phyloP scores from a whole-genome alignment of 2,113 vertebrate genomes.

The Saccopteryx leptura region DNA sequence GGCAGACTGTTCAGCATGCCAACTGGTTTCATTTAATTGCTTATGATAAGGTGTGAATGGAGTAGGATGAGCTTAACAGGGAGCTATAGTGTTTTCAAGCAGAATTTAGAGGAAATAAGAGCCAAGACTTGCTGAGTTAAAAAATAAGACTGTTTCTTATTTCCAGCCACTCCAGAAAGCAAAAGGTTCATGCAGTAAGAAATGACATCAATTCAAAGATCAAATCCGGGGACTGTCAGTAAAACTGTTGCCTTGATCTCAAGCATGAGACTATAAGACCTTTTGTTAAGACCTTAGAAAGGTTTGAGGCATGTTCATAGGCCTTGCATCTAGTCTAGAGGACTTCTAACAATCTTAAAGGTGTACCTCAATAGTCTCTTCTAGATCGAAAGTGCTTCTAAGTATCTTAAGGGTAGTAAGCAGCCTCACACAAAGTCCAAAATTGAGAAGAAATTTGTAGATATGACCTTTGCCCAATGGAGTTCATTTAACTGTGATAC shows the following conservation, averaged over 20 bases:
- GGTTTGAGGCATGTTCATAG: not conserved
- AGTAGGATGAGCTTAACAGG: not conserved
- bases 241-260: not conserved
- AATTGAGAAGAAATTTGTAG: not conserved
- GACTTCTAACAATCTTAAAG: not conserved
- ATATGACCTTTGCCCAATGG: not conserved
- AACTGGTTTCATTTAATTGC: constrained; percentile 26
- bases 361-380: not conserved
- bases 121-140: not conserved
- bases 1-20: not conserved
- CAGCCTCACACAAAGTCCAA: not conserved
- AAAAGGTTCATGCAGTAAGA: not conserved
- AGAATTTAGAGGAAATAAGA: not conserved
- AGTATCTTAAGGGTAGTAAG: not conserved
- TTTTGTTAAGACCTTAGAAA: not conserved
- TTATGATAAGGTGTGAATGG: not conserved
- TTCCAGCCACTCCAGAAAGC: not conserved
- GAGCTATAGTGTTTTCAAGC: not conserved
- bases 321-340: not conserved
- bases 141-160: constrained; percentile 26
- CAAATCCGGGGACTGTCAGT: not conserved
- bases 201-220: not conserved
- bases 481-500: not conserved
- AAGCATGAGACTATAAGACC: not conserved
- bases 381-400: not conserved